Base-by-base conservation (phyloP, 2,888 invertebrate species). In the Nasonia oneida region DNA sequence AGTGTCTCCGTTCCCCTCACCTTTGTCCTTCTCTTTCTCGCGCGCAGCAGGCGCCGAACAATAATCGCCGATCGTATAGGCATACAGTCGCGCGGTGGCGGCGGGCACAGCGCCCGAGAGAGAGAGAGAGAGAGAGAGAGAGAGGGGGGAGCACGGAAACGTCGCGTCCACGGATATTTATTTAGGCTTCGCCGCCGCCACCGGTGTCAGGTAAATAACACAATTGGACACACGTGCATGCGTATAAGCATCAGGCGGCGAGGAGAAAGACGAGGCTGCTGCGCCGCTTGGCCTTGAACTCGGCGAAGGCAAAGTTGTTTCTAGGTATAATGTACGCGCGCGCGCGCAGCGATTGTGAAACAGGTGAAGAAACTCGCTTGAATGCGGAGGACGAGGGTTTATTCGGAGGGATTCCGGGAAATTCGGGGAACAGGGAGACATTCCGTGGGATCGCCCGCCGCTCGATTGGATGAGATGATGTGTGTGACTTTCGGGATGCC, bases 321-420 rank as follows among this genome's bases (percentile, higher is more conserved):
- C 67, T 47, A 33, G 37, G 75, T 75, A 39, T 47, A 23, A 33
- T 23, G 47, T 73, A 39, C 6, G 12, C 8, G 47, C 14, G 57
- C 23, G 57, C 23, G 23, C 57, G n/a, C 57, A 0, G 39, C 67
- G 81, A 77, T 86, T 84, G 86, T 67, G 84, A 78, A 86, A 84
- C 86, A 86, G 84, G 86, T 86, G 84, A 84, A 79, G 84, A 84
- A 86, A 84, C 81, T 86, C 81, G 14, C 71, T 87, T 80, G 82
- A 82, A 82, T 81, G 53, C 77, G 39, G 14, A n/a, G 64, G 6
- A 4, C 23, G n/a, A 78, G 53, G 47, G 33, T 15, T 29, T 39
- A 29, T 47, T 10, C 23, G 14, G 23, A 23, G 23, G 14, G 42
- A 71, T 14, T 39, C 39, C 18, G n/a, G 71, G 39, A 71, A 71